Percentiles rank a stretch among this genome's conserved stretches.
phyloP scores from a whole-genome alignment of 2,113 vertebrate genomes.

The Anas platyrhynchos region DNA sequence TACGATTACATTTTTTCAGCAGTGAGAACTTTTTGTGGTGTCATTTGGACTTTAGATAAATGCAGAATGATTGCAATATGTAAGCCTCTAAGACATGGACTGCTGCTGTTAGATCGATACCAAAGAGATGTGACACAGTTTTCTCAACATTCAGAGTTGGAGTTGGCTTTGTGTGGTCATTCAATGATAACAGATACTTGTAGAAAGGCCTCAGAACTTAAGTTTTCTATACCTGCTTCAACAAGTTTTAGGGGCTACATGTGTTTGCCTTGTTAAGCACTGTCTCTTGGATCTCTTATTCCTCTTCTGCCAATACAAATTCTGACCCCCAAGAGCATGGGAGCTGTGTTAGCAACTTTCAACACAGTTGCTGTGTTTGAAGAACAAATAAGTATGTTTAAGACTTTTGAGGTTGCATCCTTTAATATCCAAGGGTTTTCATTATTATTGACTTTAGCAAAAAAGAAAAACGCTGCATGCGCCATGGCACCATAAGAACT shows the following conservation, averaged over 20 bases:
- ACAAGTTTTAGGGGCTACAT: background rate
- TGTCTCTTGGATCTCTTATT: background rate
- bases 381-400: background rate
- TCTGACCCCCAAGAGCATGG: background rate
- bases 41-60: background rate
- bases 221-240: background rate
- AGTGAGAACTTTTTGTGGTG: background rate
- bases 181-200: background rate
- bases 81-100: background rate
- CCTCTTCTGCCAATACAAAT: background rate
- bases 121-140: too few relatives aligned
- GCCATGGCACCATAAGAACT: background rate
- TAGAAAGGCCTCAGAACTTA: background rate
- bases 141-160: too few relatives aligned
- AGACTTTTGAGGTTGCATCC: background rate
- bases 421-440: background rate
- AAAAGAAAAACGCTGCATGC: background rate
- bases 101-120: background rate
- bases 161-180: background rate
- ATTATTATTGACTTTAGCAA: background rate
- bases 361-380: background rate
- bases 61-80: background rate
- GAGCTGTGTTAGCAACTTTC: background rate
- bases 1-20: background rate
- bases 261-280: background rate